Percentiles rank a stretch among this genome's conserved stretches.
phyloP scores from a whole-genome alignment of 92 coral and sea anemone genomes.

The Phymanthus crucifer region DNA sequence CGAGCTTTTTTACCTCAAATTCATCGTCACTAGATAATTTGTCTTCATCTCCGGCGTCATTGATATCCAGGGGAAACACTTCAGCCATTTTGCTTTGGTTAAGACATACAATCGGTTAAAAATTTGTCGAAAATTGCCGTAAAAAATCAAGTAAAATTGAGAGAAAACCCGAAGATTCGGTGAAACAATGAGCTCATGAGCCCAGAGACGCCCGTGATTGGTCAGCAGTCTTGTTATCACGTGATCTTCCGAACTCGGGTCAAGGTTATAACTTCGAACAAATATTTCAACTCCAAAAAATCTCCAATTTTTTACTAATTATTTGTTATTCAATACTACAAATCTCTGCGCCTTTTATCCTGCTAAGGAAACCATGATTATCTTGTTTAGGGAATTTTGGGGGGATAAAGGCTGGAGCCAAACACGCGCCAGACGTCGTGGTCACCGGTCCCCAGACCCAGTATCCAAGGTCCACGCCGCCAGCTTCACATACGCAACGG shows the following conservation, averaged over 20 bases:
- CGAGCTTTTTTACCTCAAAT: constrained; percentile 69
- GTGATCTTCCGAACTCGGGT: constrained; percentile 2
- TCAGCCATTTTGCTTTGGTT: constrained; percentile 83
- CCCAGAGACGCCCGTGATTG: constrained; percentile 75
- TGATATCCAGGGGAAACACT: constrained; percentile 88
- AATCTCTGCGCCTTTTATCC: too few species aligned
- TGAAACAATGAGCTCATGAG: constrained; percentile 91
- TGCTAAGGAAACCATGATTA: not conserved
- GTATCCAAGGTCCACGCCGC: not conserved
- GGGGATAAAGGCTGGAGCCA: not conserved
- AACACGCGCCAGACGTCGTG: too few species aligned
- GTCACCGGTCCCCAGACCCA: too few species aligned
- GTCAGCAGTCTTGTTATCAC: constrained; percentile 25
- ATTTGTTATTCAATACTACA: not conserved
- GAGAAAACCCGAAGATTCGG: constrained; percentile 41
- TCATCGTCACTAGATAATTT: constrained; percentile 90
- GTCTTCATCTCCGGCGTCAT: constrained; percentile 79
- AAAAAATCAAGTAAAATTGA: constrained; percentile 53
- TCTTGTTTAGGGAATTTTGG: not conserved
- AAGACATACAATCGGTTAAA: constrained; percentile 66
- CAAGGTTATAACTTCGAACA: constrained; percentile 14
- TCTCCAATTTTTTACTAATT: not conserved
- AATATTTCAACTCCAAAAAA: not conserved
- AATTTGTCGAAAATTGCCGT: constrained; percentile 68
- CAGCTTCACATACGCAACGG: not conserved